Evolutionary conservation across 2,113 vertebrate species (phyloP).

Genomic region (Tupaia chinensis): DNA sequence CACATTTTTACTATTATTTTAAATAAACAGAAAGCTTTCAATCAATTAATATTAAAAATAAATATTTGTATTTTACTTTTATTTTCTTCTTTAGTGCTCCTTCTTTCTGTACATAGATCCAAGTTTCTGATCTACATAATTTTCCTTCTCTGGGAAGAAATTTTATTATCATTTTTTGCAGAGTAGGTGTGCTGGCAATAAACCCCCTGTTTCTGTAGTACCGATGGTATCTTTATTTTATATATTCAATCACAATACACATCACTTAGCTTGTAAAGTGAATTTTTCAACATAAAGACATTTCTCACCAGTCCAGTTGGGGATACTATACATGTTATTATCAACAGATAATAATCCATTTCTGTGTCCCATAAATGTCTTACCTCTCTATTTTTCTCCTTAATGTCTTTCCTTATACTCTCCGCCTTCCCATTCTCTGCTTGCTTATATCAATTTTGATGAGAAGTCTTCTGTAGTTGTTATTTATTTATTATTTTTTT

Average conservation of each 20-base stretch:
- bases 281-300: too few relatives aligned
- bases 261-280: too few relatives aligned
- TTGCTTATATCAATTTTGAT: not conserved
- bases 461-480: not conserved
- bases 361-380: too few relatives aligned
- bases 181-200: not conserved
- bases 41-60: not conserved
- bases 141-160: slow-evolving; percentile 12
- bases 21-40: not conserved
- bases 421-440: not conserved
- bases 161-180: not conserved
- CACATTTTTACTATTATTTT: not conserved
- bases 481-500: not conserved
- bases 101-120: not conserved
- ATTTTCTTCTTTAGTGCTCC: not conserved
- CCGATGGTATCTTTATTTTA: slow-evolving; percentile 19
- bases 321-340: too few relatives aligned
- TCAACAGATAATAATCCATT: too few relatives aligned
- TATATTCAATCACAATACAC: too few relatives aligned
- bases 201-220: not conserved
- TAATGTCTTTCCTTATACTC: not conserved
- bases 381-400: not conserved
- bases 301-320: too few relatives aligned
- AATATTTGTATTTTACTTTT: not conserved
- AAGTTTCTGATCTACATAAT: not conserved